Base-by-base conservation (phyloP, 37 sponge, comb jelly and placozoan species). In the Oscarella lobularis region DNA sequence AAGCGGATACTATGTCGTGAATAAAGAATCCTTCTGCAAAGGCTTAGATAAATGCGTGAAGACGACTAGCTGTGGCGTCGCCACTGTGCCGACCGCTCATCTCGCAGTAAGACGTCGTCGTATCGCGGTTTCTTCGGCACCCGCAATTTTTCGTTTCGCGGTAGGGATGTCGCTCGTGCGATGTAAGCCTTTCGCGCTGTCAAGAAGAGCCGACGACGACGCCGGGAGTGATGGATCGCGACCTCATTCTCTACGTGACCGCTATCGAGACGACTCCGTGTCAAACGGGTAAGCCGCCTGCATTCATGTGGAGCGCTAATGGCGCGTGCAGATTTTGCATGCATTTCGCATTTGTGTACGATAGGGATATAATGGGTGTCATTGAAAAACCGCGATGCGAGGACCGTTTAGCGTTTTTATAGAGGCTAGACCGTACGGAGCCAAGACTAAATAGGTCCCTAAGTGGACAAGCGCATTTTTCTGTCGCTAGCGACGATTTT, bases 71-170 rank as follows among this genome's bases (percentile, higher is more conserved):
- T 85, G 85, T 41, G 85, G 85, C 0, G 9, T 74, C 5, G 30
- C 66, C 2, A 33, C 0, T 31, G 81, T 85, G 14, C 85, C 85
- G 39, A 2, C 36, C 1, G 39, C 66, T 2, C 85, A 85, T 38
- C 81, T 85, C 30, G 72, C 72, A 75, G 85, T 85, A 55, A 27
- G 60, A n/a, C n/a, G n/a, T n/a, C n/a, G n/a, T n/a, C n/a, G 60
- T 27, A 48, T 20, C 60, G 60, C 14, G 20, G 9, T 9, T 27
- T 48, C 9, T 48, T 48, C 20, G 60, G 60, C 20, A 20, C 20
- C 14, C 14, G 60, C 20, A 48, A 27, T 48, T 48, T 48, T 48
- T 9, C 20, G 60, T 48, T 48, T 48, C 60, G 9, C 14, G 20
- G 14, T 48, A 48, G 60, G 14, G 20, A 48, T 48, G 60, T 20